Base-by-base conservation (phyloP, 1,140 invertebrate species). In the Drosophila repletoides region DNA sequence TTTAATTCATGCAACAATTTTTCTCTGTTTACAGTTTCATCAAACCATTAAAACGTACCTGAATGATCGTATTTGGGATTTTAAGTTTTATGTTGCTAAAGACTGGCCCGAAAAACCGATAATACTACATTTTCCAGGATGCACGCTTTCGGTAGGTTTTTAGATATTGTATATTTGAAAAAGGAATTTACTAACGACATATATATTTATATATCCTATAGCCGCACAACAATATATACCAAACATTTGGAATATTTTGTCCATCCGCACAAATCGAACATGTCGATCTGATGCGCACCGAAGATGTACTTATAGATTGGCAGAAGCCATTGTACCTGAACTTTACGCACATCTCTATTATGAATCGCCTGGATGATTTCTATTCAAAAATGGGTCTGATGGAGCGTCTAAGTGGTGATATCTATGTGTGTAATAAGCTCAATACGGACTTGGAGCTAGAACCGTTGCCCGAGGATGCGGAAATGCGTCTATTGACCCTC, bases 1-100 rank as follows among this genome's bases (percentile, higher is more conserved):
- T n/a, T 36, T 38, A 28, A 58, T 24, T 51, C 28, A 12, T 53
- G 45, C 12, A 33, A 41, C 2, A 24, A 48, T 14, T 52, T 59
- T 68, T 63, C 77, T 93, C 6, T 2, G 1, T 6, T 67, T 52
- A 19, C 92, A 96, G 95, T 96, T 96, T 92, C 95, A 96, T 92
- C 95, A 96, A 92, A 96, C 95, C 77, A 92, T 96, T 90, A 93
- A 95, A 92, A 96, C 95, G 91, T 96, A 94, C 92, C 93, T 95
- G 90, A 94, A 94, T 91, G 95, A 96, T 91, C 93, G 93, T 88
- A 95, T 96, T 90, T 96, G 95, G 95, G 94, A 96, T 86, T 96
- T 96, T 91, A 92, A 95, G 91, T 96, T 96, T 92, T 96, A 96
- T 93, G 95, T 96, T 86, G 93, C 94, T 84, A 95, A 96, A 91